Base-by-base conservation (phyloP, 2,113 vertebrate species). In the Equus quagga region DNA sequence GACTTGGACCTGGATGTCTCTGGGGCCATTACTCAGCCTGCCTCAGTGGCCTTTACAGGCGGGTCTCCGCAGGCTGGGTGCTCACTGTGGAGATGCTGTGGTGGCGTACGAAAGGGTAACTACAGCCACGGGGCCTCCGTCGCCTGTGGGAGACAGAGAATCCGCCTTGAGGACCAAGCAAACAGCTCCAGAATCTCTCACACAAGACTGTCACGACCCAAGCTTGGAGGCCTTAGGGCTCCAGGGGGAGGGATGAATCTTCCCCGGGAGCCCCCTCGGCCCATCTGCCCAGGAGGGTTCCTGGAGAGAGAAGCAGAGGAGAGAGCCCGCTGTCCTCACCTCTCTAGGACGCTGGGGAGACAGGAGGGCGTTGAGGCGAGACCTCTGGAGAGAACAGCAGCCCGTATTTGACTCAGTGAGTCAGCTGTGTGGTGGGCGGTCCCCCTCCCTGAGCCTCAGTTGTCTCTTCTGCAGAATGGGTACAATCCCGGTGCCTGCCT, bases 401-500 rank as follows among this genome's bases (percentile, higher is more conserved):
- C 54, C 1, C 13, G 6, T 9, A 4, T 33, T 6, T 21, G 78
- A n/a, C 49, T 64, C 65, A 33, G 0, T 2, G 41, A 76, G 36
- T 44, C 3, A 2, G 36, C 51, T 9, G 26, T 33, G 36, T 1
- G 10, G 33, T 1, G 28, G 21, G 56, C 3, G 18, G 69, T 6
- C 60, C 91, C 91, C n/a, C 4, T 7, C 46, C 75, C 65, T 8
- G 3, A 46, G 44, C 28, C 54, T 83, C 46, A 7, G 69, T 26
- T 9, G 18, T 58, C 56, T 49, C 24, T 41, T 51, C 93, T 46
- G 86, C 10, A 8, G 17, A 62, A 80, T 44, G 80, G 81, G 41
- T 5, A 3, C 31, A 62, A 3, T 44, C 56, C 2, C 0, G 18
- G 23, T 13, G 14, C n/a, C 28, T 5, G 12, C n/a, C 13, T 33